phyloP scores from a whole-genome alignment of 1,140 invertebrate species.

The Apolygus lucorum region DNA sequence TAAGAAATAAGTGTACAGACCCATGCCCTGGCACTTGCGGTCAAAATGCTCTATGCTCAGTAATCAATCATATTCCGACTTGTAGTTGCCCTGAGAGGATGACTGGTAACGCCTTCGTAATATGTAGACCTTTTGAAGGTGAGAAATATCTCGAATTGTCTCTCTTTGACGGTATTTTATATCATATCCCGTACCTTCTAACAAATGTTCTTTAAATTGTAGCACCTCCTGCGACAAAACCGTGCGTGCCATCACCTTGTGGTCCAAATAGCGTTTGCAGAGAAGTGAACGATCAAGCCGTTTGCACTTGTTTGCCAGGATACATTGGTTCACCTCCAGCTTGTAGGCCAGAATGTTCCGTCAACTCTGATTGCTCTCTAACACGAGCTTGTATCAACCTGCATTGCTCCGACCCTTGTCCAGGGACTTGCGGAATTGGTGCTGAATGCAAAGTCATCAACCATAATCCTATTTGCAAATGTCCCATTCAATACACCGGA shows the following conservation, averaged over 20 bases:
- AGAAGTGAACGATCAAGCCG: slow-evolving; percentile 55
- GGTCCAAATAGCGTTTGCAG: slow-evolving; percentile 67
- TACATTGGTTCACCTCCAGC: slow-evolving; percentile 63
- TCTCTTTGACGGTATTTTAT: neutral
- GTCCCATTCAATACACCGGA: slow-evolving; percentile 48
- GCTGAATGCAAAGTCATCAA: slow-evolving; percentile 59
- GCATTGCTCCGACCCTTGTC: slow-evolving; percentile 68
- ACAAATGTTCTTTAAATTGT: slow-evolving; percentile 10
- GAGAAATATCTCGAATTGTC: too few species aligned
- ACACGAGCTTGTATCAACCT: slow-evolving; percentile 64
- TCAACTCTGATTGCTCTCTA: slow-evolving; percentile 61
- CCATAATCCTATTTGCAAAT: slow-evolving; percentile 56
- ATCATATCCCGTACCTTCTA: too few species aligned
- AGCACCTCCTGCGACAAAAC: slow-evolving; percentile 39
- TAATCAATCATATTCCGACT: slow-evolving; percentile 43
- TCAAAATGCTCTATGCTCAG: slow-evolving; percentile 43
- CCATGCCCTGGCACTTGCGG: slow-evolving; percentile 48
- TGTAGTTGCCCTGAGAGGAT: slow-evolving; percentile 43
- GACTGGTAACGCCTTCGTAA: slow-evolving; percentile 44
- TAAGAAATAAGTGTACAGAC: slow-evolving; percentile 44
- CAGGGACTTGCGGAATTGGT: slow-evolving; percentile 62
- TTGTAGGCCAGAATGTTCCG: slow-evolving; percentile 65
- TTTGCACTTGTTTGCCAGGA: slow-evolving; percentile 60
- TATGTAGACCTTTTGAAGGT: slow-evolving; percentile 42
- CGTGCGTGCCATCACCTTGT: slow-evolving; percentile 59